Evolutionary conservation across 2,888 invertebrate species (phyloP).

Genomic region (Dascillus cervinus): DNA sequence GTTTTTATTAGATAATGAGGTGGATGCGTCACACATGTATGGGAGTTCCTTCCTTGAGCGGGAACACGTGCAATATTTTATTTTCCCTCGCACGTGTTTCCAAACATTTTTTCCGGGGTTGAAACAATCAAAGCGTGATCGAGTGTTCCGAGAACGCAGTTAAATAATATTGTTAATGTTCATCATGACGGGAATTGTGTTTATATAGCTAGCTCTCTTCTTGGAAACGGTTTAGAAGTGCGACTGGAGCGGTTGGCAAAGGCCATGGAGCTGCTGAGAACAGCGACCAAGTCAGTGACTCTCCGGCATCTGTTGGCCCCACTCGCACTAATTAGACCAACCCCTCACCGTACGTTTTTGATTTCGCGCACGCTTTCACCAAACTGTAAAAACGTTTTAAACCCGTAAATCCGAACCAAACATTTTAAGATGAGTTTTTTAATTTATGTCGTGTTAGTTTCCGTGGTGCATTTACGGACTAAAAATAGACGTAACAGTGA

Average conservation of each 20-base stretch:
- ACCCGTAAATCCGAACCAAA: too few species aligned
- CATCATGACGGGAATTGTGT: too few species aligned
- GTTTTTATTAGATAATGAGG: too few species aligned
- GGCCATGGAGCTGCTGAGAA: conserved; percentile 22
- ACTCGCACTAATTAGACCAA: conserved; percentile 15
- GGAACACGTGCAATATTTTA: too few species aligned
- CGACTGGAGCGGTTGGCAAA: conserved; percentile 25
- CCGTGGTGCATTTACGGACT: neutral
- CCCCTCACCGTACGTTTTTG: conserved; percentile 9
- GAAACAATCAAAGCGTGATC: too few species aligned
- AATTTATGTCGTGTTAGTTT: neutral
- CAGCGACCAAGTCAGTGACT: conserved; percentile 33
- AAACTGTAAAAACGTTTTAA: neutral
- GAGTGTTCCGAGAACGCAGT: too few species aligned
- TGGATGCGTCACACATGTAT: too few species aligned
- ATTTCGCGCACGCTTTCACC: conserved; percentile 7
- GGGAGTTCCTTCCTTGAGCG: too few species aligned
- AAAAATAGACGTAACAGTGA: neutral
- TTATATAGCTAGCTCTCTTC: too few species aligned
- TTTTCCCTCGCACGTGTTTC: too few species aligned
- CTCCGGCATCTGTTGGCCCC: conserved; percentile 28
- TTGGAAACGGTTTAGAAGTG: conserved; percentile 24
- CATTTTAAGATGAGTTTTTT: conserved; percentile 1
- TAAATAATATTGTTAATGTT: too few species aligned
- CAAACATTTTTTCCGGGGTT: too few species aligned